These are phyloP conservation scores for Stenoptilia bipunctidactyla DNA, from an alignment of 2,888 invertebrate genomes.

Conservation along the genomic window DNA sequence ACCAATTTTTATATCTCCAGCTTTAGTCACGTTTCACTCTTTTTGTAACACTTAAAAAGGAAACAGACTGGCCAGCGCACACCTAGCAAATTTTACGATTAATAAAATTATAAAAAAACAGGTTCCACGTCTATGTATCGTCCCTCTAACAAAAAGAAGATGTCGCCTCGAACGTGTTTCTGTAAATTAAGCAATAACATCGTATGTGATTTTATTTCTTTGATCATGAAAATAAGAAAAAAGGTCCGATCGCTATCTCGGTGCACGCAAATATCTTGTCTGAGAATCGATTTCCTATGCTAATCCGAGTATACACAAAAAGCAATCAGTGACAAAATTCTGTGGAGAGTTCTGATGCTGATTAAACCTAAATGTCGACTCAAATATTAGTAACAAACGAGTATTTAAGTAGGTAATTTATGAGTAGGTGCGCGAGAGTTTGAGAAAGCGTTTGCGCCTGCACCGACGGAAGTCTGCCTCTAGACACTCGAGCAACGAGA, in stretches of 20 bases:
- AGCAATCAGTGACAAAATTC: not conserved
- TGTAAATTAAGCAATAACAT: not conserved
- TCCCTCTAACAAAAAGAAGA: not conserved
- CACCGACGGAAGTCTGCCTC: conserved; percentile 13
- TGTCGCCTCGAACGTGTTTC: not conserved
- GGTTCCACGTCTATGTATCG: not conserved
- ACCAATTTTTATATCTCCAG: conserved; percentile 38
- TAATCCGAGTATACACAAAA: not conserved
- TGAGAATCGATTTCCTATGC: not conserved
- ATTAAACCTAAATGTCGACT: not conserved
- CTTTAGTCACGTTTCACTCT: conserved; percentile 26
- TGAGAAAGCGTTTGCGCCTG: conserved; percentile 2
- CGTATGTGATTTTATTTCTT: not conserved
- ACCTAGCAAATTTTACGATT: conserved; percentile 5
- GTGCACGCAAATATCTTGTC: not conserved
- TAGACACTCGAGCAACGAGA: not conserved
- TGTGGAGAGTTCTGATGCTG: not conserved
- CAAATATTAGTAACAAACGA: not conserved
- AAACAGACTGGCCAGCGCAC: not conserved
- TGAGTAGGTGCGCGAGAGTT: conserved; percentile 6
- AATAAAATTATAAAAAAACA: not conserved
- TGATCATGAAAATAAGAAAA: not conserved
- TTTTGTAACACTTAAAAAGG: conserved; percentile 12
- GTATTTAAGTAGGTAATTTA: conserved; percentile 6
- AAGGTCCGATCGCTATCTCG: not conserved